Percentiles rank a stretch among this genome's conserved stretches.
Conservation (phyloP, 1,140 invertebrate genomes). For the Drosophila pallidifrons region DNA sequence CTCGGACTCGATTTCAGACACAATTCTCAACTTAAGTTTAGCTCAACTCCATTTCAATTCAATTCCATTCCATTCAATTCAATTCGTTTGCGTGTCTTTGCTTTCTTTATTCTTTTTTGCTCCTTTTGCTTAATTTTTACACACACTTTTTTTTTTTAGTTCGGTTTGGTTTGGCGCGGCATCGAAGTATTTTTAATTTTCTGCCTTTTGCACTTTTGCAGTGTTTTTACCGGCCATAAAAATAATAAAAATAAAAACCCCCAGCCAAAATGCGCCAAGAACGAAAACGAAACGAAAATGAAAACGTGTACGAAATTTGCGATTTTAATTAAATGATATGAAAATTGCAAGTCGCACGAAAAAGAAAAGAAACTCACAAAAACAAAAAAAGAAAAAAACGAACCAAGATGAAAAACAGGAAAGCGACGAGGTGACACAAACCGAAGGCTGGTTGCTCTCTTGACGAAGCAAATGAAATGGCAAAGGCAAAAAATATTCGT, state of each 20-base stretch:
- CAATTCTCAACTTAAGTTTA: conserved; percentile 8
- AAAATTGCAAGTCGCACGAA: conserved; percentile 75
- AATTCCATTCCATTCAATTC: conserved; percentile 72
- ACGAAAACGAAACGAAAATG: conserved; percentile 57
- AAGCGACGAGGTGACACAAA: neutral
- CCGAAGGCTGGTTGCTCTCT: conserved; percentile 24
- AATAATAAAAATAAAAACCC: conserved; percentile 76
- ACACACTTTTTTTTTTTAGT: conserved; percentile 18
- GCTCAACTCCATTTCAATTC: conserved; percentile 44
- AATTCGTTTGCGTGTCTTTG: conserved; percentile 54
- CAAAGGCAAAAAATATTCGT: too few species aligned
- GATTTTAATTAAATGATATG: conserved; percentile 83
- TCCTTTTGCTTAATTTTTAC: conserved; percentile 20
- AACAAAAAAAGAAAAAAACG: neutral
- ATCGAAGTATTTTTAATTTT: conserved; percentile 81
- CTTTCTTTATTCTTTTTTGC: conserved; percentile 21
- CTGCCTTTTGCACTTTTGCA: conserved; percentile 78
- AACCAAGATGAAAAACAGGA: conserved; percentile 16
- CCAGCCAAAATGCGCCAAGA: conserved; percentile 40
- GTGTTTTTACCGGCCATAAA: conserved; percentile 76
- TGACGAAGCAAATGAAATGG: neutral
- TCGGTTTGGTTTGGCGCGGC: conserved; percentile 50
- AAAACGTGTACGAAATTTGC: conserved; percentile 83
- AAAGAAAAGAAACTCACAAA: conserved; percentile 37
- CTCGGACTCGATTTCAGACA: conserved; percentile 12